phyloP scores from a whole-genome alignment of 2,888 invertebrate species.

The Chrysolina americana region DNA sequence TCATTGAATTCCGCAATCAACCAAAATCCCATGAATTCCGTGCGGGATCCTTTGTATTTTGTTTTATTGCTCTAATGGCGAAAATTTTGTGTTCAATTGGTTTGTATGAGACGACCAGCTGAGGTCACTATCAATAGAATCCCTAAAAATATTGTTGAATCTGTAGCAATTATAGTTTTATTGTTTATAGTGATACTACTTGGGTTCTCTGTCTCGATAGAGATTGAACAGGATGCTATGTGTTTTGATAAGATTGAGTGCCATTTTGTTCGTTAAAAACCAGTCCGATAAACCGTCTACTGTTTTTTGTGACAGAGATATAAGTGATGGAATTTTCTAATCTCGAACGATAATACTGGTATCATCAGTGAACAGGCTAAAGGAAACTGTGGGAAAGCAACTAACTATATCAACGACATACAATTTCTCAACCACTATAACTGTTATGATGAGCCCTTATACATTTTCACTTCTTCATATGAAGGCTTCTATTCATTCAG shows the following conservation, averaged over 20 bases:
- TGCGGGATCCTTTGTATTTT: too few species aligned
- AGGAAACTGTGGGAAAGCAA: constrained; percentile 13
- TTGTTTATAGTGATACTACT: too few species aligned
- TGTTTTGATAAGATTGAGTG: constrained; percentile 3
- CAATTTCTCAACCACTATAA: too few species aligned
- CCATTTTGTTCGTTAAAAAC: background rate
- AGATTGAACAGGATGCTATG: background rate
- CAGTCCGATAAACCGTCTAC: background rate
- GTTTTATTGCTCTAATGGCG: too few species aligned
- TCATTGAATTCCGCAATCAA: too few species aligned
- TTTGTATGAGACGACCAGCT: constrained; percentile 2
- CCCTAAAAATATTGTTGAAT: background rate
- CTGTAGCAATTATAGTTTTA: background rate
- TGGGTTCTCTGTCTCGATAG: background rate
- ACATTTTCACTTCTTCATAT: too few species aligned
- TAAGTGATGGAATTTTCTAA: background rate
- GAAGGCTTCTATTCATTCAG: too few species aligned
- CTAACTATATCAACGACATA: constrained; percentile 14
- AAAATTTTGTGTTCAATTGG: background rate
- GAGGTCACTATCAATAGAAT: background rate
- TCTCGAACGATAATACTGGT: background rate
- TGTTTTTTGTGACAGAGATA: background rate
- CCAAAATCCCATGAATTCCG: too few species aligned
- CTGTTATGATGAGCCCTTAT: too few species aligned
- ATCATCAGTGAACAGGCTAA: background rate